A percentile compares a stretch with the other conserved stretches of the same genome.
These are phyloP conservation scores for Rallus limicola DNA, from an alignment of 2,113 vertebrate species.

Conservation along the genomic window DNA sequence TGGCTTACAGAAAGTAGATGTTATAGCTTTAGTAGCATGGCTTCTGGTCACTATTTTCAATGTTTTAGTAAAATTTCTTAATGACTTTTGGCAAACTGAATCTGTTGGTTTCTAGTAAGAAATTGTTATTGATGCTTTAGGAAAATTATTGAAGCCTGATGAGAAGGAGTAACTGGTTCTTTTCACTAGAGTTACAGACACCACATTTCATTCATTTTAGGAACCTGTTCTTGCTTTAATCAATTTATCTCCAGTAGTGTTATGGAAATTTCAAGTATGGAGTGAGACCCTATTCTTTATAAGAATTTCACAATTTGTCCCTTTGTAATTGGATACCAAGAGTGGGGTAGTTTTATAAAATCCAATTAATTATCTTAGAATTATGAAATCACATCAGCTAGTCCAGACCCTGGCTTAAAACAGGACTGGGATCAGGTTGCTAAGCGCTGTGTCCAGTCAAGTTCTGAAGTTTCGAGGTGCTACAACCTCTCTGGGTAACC, in stretches of 20 bases:
- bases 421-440: background rate
- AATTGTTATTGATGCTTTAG: background rate
- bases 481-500: background rate
- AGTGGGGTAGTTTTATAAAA: background rate
- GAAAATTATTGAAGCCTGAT: background rate
- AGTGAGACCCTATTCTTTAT: background rate
- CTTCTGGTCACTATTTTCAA: background rate
- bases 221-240: background rate
- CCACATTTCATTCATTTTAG: background rate
- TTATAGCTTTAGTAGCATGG: background rate
- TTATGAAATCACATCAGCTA: background rate
- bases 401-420: background rate
- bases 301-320: background rate
- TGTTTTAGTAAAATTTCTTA: background rate
- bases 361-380: background rate
- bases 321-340: background rate
- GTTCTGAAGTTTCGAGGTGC: background rate
- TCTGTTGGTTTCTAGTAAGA: background rate
- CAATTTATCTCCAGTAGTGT: background rate
- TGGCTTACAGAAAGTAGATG: background rate
- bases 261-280: background rate
- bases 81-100: background rate
- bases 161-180: background rate
- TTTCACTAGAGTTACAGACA: background rate
- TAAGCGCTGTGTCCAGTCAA: background rate